Evolutionary conservation across 2,113 vertebrate species (phyloP).

Genomic region (Triplophysa tibetana): DNA sequence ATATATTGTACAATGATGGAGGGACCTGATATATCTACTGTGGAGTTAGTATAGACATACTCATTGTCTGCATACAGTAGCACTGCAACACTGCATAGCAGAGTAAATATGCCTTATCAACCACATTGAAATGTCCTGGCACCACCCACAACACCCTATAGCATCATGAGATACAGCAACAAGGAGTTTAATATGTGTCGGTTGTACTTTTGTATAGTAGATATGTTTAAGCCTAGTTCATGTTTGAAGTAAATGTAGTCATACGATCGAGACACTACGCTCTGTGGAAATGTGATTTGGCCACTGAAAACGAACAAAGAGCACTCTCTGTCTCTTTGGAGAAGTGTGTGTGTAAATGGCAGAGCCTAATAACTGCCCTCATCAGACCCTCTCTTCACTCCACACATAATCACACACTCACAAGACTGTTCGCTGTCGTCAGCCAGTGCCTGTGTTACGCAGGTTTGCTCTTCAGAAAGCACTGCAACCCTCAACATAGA

Average conservation of each 20-base stretch:
- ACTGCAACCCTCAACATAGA: not conserved
- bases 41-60: too few relatives aligned
- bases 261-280: not conserved
- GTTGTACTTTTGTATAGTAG: not conserved
- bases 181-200: not conserved
- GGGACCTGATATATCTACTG: too few relatives aligned
- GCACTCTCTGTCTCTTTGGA: not conserved
- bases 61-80: too few relatives aligned
- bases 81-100: too few relatives aligned
- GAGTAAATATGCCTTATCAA: too few relatives aligned
- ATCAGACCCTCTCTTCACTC: slow-evolving; percentile 14
- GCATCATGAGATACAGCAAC: not conserved
- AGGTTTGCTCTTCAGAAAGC: slow-evolving; percentile 32
- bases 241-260: slow-evolving; percentile 15
- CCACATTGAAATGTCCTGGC: too few relatives aligned
- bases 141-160: too few relatives aligned
- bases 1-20: too few relatives aligned
- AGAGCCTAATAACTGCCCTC: slow-evolving; percentile 12
- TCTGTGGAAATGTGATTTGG: slow-evolving; percentile 20
- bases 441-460: slow-evolving; percentile 38
- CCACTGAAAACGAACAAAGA: slow-evolving; percentile 26
- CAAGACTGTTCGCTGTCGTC: slow-evolving; percentile 42
- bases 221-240: not conserved
- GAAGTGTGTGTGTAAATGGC: slow-evolving; percentile 7
- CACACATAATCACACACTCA: slow-evolving; percentile 31